phyloP scores from a whole-genome alignment of 1,140 invertebrate species.

The Saxidomus purpurata region DNA sequence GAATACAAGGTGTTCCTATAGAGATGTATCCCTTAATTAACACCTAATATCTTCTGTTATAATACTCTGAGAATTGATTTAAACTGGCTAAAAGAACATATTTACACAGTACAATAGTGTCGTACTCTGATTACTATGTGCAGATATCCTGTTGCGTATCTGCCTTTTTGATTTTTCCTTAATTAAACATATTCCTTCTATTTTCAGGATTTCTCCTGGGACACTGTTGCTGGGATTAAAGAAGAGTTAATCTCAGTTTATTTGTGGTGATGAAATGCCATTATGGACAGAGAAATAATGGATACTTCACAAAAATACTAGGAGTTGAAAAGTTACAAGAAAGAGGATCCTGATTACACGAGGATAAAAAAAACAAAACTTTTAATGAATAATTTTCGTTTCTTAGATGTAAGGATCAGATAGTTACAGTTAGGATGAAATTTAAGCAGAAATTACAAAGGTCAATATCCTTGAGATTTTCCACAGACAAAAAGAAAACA shows the following conservation, averaged over 20 bases:
- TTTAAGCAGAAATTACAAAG: slow-evolving; percentile 33
- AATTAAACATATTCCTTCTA: slow-evolving; percentile 18
- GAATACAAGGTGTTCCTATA: too few relatives aligned
- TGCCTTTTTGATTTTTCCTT: slow-evolving; percentile 2
- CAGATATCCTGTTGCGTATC: neutral
- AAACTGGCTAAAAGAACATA: neutral
- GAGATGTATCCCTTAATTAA: too few relatives aligned
- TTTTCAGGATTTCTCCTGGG: slow-evolving; percentile 20
- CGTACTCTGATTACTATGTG: neutral
- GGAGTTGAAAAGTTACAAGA: too few relatives aligned
- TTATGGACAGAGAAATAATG: too few relatives aligned
- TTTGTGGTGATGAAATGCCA: neutral
- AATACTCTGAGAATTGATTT: neutral
- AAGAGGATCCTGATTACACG: too few relatives aligned
- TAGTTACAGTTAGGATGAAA: slow-evolving; percentile 2
- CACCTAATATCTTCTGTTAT: too few relatives aligned
- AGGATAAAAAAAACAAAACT: neutral
- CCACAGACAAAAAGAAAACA: neutral
- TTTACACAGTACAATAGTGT: neutral
- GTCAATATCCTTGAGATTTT: neutral
- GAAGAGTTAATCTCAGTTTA: neutral
- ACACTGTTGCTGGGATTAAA: neutral
- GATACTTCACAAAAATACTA: too few relatives aligned
- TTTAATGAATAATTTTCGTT: too few relatives aligned
- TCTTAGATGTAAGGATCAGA: neutral